phyloP scores from a whole-genome alignment of 2,113 vertebrate species.

The Pipra filicauda region DNA sequence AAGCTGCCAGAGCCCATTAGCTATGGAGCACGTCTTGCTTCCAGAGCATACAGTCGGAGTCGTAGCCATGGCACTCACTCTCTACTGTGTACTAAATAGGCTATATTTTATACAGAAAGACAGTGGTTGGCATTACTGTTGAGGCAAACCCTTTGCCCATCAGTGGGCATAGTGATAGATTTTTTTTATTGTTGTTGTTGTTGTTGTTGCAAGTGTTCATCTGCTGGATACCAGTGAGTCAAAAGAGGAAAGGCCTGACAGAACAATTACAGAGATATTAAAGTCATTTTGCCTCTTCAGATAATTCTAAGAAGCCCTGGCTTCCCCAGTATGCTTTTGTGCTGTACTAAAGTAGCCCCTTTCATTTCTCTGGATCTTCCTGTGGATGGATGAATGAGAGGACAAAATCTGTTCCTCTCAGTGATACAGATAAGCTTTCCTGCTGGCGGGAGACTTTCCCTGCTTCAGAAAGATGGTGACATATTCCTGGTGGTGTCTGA shows the following conservation, averaged over 20 bases:
- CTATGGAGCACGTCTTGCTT: neutral
- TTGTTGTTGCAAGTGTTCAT: neutral
- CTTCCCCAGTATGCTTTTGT: neutral
- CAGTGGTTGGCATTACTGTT: neutral
- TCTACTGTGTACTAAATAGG: neutral
- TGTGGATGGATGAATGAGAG: neutral
- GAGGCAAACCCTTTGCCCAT: neutral
- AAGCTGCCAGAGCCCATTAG: constrained; percentile 13
- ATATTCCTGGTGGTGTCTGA: neutral
- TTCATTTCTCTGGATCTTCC: neutral
- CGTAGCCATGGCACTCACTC: neutral
- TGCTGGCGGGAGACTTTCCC: neutral
- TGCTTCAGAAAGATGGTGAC: neutral
- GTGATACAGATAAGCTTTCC: neutral
- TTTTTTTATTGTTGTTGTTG: neutral
- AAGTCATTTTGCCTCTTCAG: neutral
- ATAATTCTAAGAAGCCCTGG: neutral
- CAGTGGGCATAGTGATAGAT: neutral
- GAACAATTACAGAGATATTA: neutral
- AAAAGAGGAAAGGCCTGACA: neutral
- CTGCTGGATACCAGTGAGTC: neutral
- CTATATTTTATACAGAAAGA: neutral
- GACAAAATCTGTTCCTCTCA: neutral
- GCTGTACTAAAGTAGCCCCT: neutral
- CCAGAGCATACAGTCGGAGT: neutral